Percentiles rank a stretch among this genome's conserved stretches.
These are phyloP conservation scores for Hydra vulgaris DNA, from an alignment of 30 jellyfish, hydroid and myxozoan genomes.

Conservation along the genomic window DNA sequence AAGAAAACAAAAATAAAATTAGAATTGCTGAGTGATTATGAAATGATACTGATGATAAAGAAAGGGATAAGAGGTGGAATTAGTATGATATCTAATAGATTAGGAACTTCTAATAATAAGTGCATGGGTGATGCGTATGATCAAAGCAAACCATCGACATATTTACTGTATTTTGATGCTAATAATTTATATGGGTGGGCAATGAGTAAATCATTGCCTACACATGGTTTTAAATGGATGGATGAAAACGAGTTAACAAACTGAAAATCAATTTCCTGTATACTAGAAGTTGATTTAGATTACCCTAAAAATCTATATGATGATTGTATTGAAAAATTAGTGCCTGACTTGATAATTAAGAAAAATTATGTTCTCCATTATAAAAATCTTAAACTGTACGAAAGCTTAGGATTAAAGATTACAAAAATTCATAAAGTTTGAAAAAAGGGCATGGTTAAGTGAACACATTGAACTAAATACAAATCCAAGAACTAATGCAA, in stretches of 20 bases:
- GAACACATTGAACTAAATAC: conserved; percentile 7
- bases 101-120: conserved; percentile 8
- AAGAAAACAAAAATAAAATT: conserved; percentile 15
- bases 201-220: conserved; percentile 49
- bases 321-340: conserved; percentile 1
- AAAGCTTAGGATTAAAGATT: not conserved
- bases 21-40: conserved; percentile 20
- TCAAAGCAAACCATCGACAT: conserved; percentile 3
- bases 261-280: not conserved
- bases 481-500: conserved; percentile 3
- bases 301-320: conserved; percentile 7
- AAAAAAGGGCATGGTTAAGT: conserved; percentile 15
- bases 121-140: not conserved
- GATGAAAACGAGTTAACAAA: conserved; percentile 2
- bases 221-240: conserved; percentile 27
- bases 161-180: conserved; percentile 41
- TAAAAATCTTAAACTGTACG: not conserved
- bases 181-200: conserved; percentile 68
- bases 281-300: conserved; percentile 17
- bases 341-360: conserved; percentile 13
- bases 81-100: conserved; percentile 6
- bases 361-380: not conserved
- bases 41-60: conserved; percentile 17
- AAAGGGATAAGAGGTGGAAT: conserved; percentile 34
- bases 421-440: conserved; percentile 6